phyloP scores from a whole-genome alignment of 1,140 invertebrate genomes.

The Cydia splendana region DNA sequence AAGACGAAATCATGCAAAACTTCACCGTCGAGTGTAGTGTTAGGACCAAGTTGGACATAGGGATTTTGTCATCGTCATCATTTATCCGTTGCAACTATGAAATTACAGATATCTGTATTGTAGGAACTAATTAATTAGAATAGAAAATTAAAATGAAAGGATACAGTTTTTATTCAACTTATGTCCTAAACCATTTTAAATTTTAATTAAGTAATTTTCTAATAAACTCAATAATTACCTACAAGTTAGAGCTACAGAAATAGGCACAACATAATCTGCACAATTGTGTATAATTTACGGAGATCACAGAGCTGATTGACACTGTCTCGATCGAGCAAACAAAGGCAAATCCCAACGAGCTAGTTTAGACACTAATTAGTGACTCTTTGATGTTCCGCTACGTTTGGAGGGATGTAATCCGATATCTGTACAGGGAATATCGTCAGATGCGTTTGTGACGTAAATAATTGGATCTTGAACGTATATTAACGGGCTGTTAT shows the following conservation, averaged over 20 bases:
- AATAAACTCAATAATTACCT: no score
- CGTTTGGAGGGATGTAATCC: slow-evolving; percentile 5
- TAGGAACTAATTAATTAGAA: no score
- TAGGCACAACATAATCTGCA: not conserved
- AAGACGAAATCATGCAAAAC: no score
- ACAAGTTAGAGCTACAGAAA: not conserved
- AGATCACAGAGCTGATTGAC: slow-evolving; percentile 30
- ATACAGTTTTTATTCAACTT: no score
- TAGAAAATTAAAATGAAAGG: no score
- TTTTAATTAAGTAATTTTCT: no score
- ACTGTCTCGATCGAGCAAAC: slow-evolving; percentile 13
- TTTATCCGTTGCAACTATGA: no score
- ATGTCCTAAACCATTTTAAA: no score
- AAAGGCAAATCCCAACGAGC: slow-evolving; percentile 10
- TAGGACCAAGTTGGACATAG: no score
- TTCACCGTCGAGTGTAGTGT: no score
- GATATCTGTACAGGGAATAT: not conserved
- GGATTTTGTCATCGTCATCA: no score
- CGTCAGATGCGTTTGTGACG: not conserved
- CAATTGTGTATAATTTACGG: slow-evolving; percentile 16
- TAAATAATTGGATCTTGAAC: not conserved
- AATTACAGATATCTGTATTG: no score
- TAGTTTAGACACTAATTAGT: slow-evolving; percentile 26
- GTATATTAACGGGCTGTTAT: not conserved
- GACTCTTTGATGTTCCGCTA: slow-evolving; percentile 18